Evolutionary conservation across 2,113 vertebrate species (phyloP).

Genomic region (Paraplagusia blochii): DNA sequence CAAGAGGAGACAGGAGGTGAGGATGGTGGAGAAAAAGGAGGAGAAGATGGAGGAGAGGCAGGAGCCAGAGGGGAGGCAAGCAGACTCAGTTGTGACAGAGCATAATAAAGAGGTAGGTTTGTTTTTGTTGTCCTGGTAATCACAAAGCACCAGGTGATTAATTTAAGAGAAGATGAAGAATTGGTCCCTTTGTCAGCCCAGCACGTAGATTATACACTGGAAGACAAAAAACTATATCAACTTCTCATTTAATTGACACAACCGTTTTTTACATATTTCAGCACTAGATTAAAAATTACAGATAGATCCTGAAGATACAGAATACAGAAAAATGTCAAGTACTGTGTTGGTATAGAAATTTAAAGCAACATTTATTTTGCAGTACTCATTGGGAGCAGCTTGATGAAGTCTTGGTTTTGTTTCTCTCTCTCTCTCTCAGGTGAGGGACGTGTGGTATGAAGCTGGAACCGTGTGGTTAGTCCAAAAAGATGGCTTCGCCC

Average conservation of each 20-base stretch:
- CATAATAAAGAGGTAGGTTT: constrained; percentile 36
- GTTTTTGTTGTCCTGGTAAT: neutral
- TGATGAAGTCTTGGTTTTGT: neutral
- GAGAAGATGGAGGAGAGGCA: constrained; percentile 45
- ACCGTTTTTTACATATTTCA: too few relatives aligned
- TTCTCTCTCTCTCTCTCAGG: constrained; percentile 26
- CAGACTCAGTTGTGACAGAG: constrained; percentile 33
- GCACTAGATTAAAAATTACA: too few relatives aligned
- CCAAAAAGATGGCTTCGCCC: constrained; percentile 81
- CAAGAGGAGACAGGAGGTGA: neutral
- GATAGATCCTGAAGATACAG: too few relatives aligned
- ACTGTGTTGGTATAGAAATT: too few relatives aligned
- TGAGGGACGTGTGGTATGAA: constrained; percentile 86
- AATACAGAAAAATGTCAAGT: too few relatives aligned
- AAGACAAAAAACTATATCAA: too few relatives aligned
- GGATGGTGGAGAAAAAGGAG: constrained; percentile 5
- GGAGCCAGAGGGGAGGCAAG: constrained; percentile 59
- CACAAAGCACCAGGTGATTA: neutral
- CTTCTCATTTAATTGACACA: too few relatives aligned
- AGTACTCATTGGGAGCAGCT: too few relatives aligned
- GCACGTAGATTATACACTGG: too few relatives aligned
- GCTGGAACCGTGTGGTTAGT: constrained; percentile 87
- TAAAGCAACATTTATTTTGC: too few relatives aligned
- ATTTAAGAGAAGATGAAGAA: neutral
- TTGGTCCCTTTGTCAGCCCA: too few relatives aligned